Evolutionary conservation across 1,140 invertebrate genomes (phyloP), one percentile per base, ranked within the genome.

Genomic region (Chironomus striatipennis): DNA sequence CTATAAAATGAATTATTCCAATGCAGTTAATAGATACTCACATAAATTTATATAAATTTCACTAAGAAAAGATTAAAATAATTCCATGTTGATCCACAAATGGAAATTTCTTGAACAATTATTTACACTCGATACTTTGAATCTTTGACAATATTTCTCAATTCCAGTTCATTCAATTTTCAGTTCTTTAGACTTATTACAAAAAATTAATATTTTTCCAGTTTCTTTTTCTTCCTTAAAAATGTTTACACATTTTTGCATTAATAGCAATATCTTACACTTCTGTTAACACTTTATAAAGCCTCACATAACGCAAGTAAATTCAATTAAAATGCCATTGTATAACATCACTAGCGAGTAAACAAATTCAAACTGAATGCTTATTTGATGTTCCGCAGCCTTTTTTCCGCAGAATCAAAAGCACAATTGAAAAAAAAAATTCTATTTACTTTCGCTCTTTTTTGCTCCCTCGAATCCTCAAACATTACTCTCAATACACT

Each of bases 361-460:
- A 67, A 67, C 64, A 67, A 67, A 18, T 67, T 67, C 64, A 67
- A 20, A 67, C 64, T 67, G 64, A 67, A 67, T 67, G 64, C 18
- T 18, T 67, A 67, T 67, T 67, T 67, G 64, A 67, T 67, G 18
- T 67, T 67, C 64, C 64, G 64, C 64, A 67, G 64, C 64, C 64
- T 67, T 67, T 67, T 67, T 67, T 67, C 64, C 64, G 17, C 64
- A 67, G 64, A 67, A 17, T 67, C 64, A 67, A 67, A 67, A 67
- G 64, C 64, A 67, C 64, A 67, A 67, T 67, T 47, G 43, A 47
- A 47, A 15, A 47, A 47, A 47, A 47, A 20, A 67, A 18, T 67
- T 67, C 64, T 67, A 67, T 67, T 67, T 67, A 67, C 64, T 67
- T 67, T 67, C 64, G n/a, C n/a, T 67, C 64, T 67, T 67, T 67